Evolutionary conservation across 2,888 invertebrate genomes (phyloP).

Genomic region (Leptinotarsa peninsularis): DNA sequence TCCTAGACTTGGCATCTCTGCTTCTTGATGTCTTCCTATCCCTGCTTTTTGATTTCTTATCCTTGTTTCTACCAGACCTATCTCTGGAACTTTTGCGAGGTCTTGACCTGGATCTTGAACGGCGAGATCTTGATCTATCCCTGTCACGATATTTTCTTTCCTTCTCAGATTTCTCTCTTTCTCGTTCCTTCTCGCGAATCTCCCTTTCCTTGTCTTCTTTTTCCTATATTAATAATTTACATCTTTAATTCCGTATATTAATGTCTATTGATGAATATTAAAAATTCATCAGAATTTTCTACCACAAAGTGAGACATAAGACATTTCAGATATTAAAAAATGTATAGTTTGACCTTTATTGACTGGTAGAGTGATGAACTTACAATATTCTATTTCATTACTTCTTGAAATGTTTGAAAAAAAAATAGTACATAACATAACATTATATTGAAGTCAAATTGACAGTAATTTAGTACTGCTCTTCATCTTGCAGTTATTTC

Average conservation of each 20-base stretch:
- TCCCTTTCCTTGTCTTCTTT: slow-evolving; percentile 78
- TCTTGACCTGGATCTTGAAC: slow-evolving; percentile 55
- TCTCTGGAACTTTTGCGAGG: slow-evolving; percentile 49
- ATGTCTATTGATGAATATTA: too few relatives aligned
- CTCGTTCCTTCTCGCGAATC: slow-evolving; percentile 66
- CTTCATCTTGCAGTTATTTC: too few relatives aligned
- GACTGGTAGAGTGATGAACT: too few relatives aligned
- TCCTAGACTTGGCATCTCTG: slow-evolving; percentile 48
- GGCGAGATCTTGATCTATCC: slow-evolving; percentile 61
- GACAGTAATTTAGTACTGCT: too few relatives aligned
- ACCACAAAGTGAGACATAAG: too few relatives aligned
- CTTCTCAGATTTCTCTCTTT: slow-evolving; percentile 62
- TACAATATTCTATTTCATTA: too few relatives aligned
- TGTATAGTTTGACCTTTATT: too few relatives aligned
- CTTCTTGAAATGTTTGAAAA: too few relatives aligned
- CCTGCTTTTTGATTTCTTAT: slow-evolving; percentile 49
- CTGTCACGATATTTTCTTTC: slow-evolving; percentile 68
- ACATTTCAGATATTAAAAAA: too few relatives aligned
- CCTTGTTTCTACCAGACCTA: slow-evolving; percentile 47
- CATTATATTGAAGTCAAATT: too few relatives aligned
- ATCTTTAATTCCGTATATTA: background rate
- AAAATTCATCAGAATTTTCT: too few relatives aligned
- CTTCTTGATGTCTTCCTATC: slow-evolving; percentile 45
- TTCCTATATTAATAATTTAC: slow-evolving; percentile 67
- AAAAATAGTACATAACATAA: too few relatives aligned